Conservation (phyloP, 2,113 vertebrate genomes). For the Chamaetylas fuelleborni region DNA sequence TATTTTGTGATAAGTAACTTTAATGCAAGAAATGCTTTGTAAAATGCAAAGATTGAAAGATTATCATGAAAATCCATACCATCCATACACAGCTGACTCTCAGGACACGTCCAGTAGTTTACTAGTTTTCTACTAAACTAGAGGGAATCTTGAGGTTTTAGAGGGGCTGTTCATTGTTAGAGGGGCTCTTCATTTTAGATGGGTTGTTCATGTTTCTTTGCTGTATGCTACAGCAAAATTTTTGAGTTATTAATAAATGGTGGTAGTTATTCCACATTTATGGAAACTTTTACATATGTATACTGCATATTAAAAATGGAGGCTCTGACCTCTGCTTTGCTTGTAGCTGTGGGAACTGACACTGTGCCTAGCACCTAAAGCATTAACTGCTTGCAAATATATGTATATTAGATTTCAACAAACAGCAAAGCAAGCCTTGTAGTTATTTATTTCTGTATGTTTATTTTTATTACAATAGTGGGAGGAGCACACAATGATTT, state of each 20-base stretch:
- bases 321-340: background rate
- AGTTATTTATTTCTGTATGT: background rate
- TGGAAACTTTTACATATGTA: background rate
- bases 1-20: background rate
- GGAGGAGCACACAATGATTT: background rate
- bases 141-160: background rate
- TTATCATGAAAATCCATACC: background rate
- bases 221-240: background rate
- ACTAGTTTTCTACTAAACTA: background rate
- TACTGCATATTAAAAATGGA: background rate
- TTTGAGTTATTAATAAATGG: background rate
- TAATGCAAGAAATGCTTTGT: background rate
- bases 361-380: background rate
- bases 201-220: background rate
- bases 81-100: background rate
- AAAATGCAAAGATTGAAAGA: background rate
- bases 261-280: background rate
- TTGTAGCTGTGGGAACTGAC: background rate
- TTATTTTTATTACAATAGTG: background rate
- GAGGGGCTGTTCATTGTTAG: fast-evolving
- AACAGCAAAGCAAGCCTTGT: background rate
- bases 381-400: background rate
- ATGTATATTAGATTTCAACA: background rate
- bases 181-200: background rate
- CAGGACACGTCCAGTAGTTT: background rate